Base-by-base conservation (phyloP, 53 echinoderm and acorn worm species). In the Patiria pectinifera region DNA sequence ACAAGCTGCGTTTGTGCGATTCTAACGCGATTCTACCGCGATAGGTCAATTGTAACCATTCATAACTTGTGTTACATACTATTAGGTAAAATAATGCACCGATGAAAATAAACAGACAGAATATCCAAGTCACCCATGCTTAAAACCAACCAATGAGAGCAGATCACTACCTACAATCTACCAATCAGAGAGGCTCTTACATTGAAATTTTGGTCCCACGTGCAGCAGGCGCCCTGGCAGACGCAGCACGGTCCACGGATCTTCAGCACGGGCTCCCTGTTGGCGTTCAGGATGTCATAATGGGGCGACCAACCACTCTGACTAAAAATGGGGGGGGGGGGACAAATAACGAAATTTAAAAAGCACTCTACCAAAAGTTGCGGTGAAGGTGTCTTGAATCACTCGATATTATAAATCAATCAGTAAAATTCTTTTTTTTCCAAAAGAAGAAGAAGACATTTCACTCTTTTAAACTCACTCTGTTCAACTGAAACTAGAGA, bases 241-340 rank as follows among this genome's bases (percentile, higher is more conserved):
- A 95, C 90, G 61, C 95, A 96, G 80, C 96, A 96, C 0, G 96
- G 96, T 59, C 96, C 96, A 5, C 90, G 90, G 83, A 96, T 92
- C 78, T 78, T 95, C 44, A 96, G 76, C 2, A 95, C 86, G 3
- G 88, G 58, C 45, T 93, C 89, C 80, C 91, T 88, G 59, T 92
- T 91, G 3, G 95, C 95, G 82, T 96, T 94, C 14, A 92, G 69
- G 85, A 96, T 95, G 71, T 93, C 92, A 89, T 93, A 96, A 76
- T 95, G 89, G 2, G 96, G 94, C 59, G 92, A 92, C 96, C 96
- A 96, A 69, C 84, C 93, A 76, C 94, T 96, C 53, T 90, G 89
- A 60, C 96, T 96, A 81, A 4, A 93, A 79, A 59, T 60, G 22
- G 9, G 35, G 35, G 35, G 35, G 35, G 35, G 35, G 35, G 35